Conservation (phyloP, 2,113 vertebrate species). For the Mixornis gularis region DNA sequence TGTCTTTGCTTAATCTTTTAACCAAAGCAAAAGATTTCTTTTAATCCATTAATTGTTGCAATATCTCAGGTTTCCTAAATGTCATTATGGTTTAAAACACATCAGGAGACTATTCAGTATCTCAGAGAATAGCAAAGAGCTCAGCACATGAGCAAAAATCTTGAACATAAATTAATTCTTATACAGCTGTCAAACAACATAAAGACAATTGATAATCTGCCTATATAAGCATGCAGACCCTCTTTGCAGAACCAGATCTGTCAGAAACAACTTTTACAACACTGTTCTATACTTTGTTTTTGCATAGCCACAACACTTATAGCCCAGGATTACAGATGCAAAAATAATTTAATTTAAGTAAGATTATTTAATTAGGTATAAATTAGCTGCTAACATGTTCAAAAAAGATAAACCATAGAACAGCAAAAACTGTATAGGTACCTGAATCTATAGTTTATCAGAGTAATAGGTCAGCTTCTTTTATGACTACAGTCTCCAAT, state of each 20-base stretch:
- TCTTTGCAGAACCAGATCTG: background rate
- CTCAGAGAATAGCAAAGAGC: too few species aligned
- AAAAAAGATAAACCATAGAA: background rate
- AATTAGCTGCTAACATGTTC: background rate
- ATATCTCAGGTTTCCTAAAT: slow-evolving; percentile 1
- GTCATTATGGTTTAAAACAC: background rate
- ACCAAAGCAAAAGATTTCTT: background rate
- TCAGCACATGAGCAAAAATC: background rate
- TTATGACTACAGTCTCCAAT: background rate
- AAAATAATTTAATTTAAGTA: background rate
- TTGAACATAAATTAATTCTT: background rate
- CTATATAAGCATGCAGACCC: background rate
- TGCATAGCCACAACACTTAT: background rate
- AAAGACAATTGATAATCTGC: background rate
- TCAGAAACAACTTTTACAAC: background rate
- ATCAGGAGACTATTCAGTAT: background rate
- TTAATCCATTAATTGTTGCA: background rate
- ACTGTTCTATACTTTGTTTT: background rate
- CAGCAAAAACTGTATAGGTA: background rate
- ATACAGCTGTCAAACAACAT: background rate
- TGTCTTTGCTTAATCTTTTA: background rate
- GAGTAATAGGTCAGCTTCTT: background rate
- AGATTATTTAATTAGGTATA: background rate
- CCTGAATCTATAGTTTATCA: background rate
- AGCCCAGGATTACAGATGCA: background rate